Conservation (phyloP, 1,140 invertebrate species). For the Argopecten irradians region DNA sequence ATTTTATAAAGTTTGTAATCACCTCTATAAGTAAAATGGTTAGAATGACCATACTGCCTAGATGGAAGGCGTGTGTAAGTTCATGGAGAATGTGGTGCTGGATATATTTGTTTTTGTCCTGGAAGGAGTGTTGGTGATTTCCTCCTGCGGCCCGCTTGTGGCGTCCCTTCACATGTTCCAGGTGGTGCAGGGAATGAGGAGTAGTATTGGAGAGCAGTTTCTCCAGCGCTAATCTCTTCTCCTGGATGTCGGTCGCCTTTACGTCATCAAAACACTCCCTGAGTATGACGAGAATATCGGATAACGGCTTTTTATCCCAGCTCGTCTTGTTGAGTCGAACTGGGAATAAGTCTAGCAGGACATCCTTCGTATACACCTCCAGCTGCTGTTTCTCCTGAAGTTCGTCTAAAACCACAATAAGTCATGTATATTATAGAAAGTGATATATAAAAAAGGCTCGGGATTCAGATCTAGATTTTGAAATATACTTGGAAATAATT, state of each 20-base stretch:
- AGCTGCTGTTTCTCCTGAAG: constrained; percentile 61
- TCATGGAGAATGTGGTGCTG: constrained; percentile 65
- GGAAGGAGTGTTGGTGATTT: constrained; percentile 57
- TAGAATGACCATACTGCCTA: constrained; percentile 68
- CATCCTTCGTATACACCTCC: constrained; percentile 59
- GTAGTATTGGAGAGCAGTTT: constrained; percentile 40
- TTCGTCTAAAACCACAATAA: constrained; percentile 61
- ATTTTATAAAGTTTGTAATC: no score
- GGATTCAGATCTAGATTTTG: no score
- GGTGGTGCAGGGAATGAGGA: constrained; percentile 41
- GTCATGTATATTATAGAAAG: no score
- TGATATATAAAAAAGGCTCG: no score
- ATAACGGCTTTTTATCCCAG: constrained; percentile 51
- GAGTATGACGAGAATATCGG: constrained; percentile 57
- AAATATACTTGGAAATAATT: no score
- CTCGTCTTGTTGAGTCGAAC: constrained; percentile 59
- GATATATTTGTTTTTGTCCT: constrained; percentile 47
- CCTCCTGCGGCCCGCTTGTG: constrained; percentile 52
- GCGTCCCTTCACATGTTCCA: constrained; percentile 44
- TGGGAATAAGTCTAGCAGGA: constrained; percentile 64
- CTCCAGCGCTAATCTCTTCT: constrained; percentile 41
- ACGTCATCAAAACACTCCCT: constrained; percentile 50
- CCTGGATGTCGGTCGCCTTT: constrained; percentile 39
- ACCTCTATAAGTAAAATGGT: constrained; percentile 68
- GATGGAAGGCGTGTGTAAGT: constrained; percentile 70